Evolutionary conservation across 2,797 vertebrate genomes (phyloP), one percentile per base, ranked within the genome.

Genomic region (Darevskia nairensis): DNA sequence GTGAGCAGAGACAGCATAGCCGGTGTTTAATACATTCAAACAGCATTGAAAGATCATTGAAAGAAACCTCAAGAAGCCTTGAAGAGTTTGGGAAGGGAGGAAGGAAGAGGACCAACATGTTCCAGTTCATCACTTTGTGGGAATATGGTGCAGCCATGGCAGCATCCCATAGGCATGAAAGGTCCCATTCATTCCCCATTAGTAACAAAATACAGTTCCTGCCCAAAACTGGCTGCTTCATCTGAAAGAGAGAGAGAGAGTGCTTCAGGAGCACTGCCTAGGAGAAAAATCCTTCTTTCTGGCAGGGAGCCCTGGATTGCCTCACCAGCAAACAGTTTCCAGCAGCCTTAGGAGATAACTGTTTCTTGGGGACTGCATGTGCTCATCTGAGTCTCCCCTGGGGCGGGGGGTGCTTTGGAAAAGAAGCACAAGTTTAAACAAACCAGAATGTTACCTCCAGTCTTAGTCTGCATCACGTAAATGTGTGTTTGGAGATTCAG

Each of bases 171-270:
- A 39, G 10, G 23, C 0, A 0, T 91, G 86, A 95, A 94, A 94
- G 69, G 59, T 61, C 75, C 88, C 61, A 90, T 94, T 95, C 89
- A 93, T 82, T 91, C n/a, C 10, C 59, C 5, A 80, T 2, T 11
- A 86, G 77, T 71, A 89, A 89, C 29, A 90, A 91, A 89, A 25
- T 81, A 84, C 13, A 2, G 77, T 69, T 88, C 83, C 46, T 82
- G 83, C 81, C 77, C 87, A 46, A 82, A 86, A 80, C 72, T 44
- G 32, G 68, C 23, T 0, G 0, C 17, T 77, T 46, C 82, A 25
- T 0, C 3, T 69, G 23, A 72, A 90, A 89, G 29, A 74, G 2
- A 23, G 2, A 23, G 61, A 19, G 32, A 87, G 61, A 29, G 15
- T 32, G 3, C 4, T 17, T 23, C 87, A 87, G n/a, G 39, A 84